phyloP scores from a whole-genome alignment of 2,113 vertebrate genomes.

The Nothoprocta pentlandii region DNA sequence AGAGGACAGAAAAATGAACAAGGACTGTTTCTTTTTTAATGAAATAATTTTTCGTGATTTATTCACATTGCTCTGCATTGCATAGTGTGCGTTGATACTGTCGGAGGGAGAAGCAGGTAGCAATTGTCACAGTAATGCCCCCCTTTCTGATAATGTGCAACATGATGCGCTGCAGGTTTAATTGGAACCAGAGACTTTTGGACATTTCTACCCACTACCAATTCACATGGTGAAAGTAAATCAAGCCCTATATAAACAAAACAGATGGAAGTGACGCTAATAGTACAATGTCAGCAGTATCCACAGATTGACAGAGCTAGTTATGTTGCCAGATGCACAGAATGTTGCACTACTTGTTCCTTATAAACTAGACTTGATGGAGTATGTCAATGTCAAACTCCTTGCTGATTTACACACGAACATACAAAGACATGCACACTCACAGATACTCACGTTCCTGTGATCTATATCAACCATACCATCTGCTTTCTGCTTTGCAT shows the following conservation, averaged over 20 bases:
- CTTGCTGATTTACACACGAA: slow-evolving; percentile 86
- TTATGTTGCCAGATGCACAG: slow-evolving; percentile 87
- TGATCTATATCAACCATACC: slow-evolving; percentile 83
- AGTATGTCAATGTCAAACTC: slow-evolving; percentile 88
- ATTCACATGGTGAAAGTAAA: slow-evolving; percentile 83
- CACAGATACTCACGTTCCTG: slow-evolving; percentile 85
- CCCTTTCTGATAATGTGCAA: slow-evolving; percentile 63
- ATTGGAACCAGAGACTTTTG: slow-evolving; percentile 77
- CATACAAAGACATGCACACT: slow-evolving; percentile 83
- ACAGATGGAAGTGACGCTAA: slow-evolving; percentile 85
- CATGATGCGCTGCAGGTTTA: slow-evolving; percentile 67
- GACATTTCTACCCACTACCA: slow-evolving; percentile 74
- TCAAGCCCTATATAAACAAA: slow-evolving; percentile 86
- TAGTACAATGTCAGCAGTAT: slow-evolving; percentile 87
- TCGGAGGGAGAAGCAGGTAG: slow-evolving; percentile 1
- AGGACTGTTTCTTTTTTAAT: not conserved
- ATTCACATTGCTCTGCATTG: not conserved
- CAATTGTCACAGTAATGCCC: slow-evolving; percentile 27
- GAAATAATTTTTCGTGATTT: not conserved
- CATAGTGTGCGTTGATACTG: not conserved
- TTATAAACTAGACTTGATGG: slow-evolving; percentile 88
- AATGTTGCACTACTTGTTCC: slow-evolving; percentile 88
- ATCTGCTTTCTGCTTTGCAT: slow-evolving; percentile 87
- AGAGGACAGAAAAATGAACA: not conserved
- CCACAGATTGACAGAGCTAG: slow-evolving; percentile 86